A percentile compares a stretch with the other conserved stretches of the same genome.
phyloP scores from a whole-genome alignment of 2,113 vertebrate species.

The Pelecanus crispus region DNA sequence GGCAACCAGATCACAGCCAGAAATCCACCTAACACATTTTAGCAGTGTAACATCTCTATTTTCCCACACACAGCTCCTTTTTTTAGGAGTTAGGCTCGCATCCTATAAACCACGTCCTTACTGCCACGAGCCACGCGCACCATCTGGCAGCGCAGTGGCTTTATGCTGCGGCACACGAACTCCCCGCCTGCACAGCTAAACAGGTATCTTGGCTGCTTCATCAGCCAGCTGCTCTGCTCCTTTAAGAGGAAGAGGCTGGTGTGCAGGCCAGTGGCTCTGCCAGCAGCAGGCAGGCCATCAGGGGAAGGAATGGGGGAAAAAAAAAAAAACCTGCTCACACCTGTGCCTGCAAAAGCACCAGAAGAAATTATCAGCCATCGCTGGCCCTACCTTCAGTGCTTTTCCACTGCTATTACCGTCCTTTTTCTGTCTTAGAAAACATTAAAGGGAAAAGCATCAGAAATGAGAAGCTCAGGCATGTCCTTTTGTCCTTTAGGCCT shows the following conservation, averaged over 20 bases:
- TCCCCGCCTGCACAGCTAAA: background rate
- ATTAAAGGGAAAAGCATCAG: background rate
- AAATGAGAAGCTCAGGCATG: background rate
- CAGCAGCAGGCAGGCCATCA: slow-evolving; percentile 22
- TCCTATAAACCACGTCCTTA: background rate
- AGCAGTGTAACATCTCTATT: background rate
- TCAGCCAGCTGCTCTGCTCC: slow-evolving; percentile 47
- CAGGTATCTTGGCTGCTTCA: background rate
- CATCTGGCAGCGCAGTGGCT: background rate
- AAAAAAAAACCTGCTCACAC: background rate
- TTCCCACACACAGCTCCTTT: background rate
- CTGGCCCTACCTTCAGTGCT: background rate
- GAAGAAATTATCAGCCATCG: background rate
- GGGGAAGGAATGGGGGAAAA: background rate
- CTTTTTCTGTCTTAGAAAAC: background rate
- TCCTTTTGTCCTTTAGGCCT: background rate
- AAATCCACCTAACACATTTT: accelerated
- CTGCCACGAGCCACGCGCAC: background rate
- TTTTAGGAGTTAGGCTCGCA: background rate
- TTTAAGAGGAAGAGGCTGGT: background rate
- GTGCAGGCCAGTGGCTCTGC: background rate
- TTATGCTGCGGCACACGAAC: background rate
- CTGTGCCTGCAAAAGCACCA: background rate
- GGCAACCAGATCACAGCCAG: background rate
- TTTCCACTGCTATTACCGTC: background rate